A percentile compares a stretch with the other conserved stretches of the same genome.
phyloP scores from a whole-genome alignment of 1,140 invertebrate species.

The Zaprionus ornatus region DNA sequence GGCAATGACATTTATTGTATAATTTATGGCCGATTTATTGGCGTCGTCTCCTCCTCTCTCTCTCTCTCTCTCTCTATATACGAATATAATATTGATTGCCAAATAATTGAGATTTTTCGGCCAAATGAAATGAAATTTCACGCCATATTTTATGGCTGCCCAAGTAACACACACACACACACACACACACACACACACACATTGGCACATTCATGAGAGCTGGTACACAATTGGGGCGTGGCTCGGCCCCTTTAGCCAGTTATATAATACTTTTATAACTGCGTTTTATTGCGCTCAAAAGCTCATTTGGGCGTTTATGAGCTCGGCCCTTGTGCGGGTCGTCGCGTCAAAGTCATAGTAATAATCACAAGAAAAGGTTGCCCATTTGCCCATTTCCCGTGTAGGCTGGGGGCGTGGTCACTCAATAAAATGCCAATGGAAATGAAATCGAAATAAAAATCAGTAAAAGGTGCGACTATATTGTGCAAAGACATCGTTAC shows the following conservation, averaged over 20 bases:
- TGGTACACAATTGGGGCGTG: slow-evolving; percentile 15
- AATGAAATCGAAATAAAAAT: slow-evolving; percentile 75
- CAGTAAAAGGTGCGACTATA: slow-evolving; percentile 76
- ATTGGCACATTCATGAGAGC: background rate
- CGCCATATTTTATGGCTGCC: slow-evolving; percentile 55
- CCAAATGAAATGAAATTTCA: slow-evolving; percentile 59
- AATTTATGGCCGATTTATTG: slow-evolving; percentile 74
- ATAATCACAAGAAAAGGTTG: slow-evolving; percentile 72
- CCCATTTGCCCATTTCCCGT: slow-evolving; percentile 8
- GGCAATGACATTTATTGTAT: slow-evolving; percentile 72
- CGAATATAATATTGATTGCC: slow-evolving; percentile 74
- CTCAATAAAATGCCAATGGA: slow-evolving; percentile 71
- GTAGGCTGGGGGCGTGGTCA: slow-evolving; percentile 49
- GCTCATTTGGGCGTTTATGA: slow-evolving; percentile 62
- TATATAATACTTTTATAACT: slow-evolving; percentile 37
- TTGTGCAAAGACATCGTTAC: slow-evolving; percentile 57
- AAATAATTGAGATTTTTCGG: slow-evolving; percentile 78
- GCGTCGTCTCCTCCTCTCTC: background rate
- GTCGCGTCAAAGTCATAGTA: slow-evolving; percentile 68
- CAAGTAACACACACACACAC: slow-evolving; percentile 29
- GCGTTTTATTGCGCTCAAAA: slow-evolving; percentile 59
- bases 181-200: slow-evolving; percentile 23
- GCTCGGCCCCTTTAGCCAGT: slow-evolving; percentile 1
- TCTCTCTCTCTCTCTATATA: background rate
- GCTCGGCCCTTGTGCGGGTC: slow-evolving; percentile 6